Conservation (phyloP, 2,113 vertebrate genomes). For the Trachemys scripta region DNA sequence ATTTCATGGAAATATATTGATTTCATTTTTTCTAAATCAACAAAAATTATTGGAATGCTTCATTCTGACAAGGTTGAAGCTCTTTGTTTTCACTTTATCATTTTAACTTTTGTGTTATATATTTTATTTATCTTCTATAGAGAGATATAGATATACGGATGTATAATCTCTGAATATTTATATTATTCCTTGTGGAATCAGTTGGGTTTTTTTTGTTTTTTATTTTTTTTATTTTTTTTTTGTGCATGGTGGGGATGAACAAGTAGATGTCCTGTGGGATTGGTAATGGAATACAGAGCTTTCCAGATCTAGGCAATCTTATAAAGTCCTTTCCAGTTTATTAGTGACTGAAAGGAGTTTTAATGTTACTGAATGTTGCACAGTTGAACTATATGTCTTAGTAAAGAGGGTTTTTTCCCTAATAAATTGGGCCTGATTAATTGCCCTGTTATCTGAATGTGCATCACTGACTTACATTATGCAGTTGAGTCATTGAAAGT, state of each 20-base stretch:
- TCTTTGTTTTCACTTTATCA: not conserved
- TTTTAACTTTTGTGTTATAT: not conserved
- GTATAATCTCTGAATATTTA: not conserved
- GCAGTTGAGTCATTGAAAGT: not conserved
- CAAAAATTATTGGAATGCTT: not conserved
- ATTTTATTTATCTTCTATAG: not conserved
- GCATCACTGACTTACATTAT: not conserved
- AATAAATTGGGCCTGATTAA: not conserved
- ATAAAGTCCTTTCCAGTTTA: not conserved
- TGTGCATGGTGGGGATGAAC: not conserved
- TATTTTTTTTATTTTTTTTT: no score
- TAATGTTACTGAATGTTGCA: not conserved
- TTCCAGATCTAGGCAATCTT: not conserved
- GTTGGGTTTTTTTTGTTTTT: no score
- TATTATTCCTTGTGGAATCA: not conserved
- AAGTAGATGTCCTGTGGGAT: not conserved
- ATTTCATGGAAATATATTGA: rapidly evolving
- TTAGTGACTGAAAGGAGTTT: not conserved
- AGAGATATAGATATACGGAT: no score
- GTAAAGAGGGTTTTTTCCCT: not conserved
- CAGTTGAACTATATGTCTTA: not conserved
- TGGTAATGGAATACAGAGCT: not conserved
- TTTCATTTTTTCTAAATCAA: not conserved
- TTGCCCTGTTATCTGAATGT: not conserved
- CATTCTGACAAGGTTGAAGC: not conserved